Conservation (phyloP, 1,140 invertebrate genomes). For the Drosophila tristis region DNA sequence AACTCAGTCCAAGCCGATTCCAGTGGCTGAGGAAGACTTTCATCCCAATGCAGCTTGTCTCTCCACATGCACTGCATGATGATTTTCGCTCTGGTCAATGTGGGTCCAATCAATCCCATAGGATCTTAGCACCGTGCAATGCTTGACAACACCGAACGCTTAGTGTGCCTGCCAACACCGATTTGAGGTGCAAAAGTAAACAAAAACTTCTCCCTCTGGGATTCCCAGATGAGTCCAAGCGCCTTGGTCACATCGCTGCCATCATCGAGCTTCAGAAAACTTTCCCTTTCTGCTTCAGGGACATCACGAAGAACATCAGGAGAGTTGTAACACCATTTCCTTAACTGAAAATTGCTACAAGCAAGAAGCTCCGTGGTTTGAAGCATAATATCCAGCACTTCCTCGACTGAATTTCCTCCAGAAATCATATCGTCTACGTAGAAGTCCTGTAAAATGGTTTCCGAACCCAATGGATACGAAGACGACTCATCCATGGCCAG, state of each 20-base stretch:
- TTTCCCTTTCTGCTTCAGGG: slow-evolving; percentile 36
- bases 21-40: not conserved
- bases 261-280: not conserved
- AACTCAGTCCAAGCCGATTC: too few relatives aligned
- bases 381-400: too few relatives aligned
- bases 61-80: not conserved
- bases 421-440: too few relatives aligned
- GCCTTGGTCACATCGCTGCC: slow-evolving; percentile 23
- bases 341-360: too few relatives aligned
- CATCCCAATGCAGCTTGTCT: not conserved
- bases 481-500: too few relatives aligned
- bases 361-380: too few relatives aligned
- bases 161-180: not conserved
- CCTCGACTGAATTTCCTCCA: too few relatives aligned
- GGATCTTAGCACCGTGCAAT: not conserved
- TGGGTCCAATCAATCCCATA: not conserved
- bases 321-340: slow-evolving; percentile 43
- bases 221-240: not conserved
- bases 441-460: too few relatives aligned
- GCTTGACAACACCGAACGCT: not conserved
- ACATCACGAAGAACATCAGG: too few relatives aligned
- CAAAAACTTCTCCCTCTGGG: too few relatives aligned
- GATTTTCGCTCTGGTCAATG: not conserved
- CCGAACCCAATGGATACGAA: too few relatives aligned
- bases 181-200: not conserved